Evolutionary conservation across 2,888 invertebrate species (phyloP), one percentile per base, ranked within the genome.

Genomic region (Chirona hameri): DNA sequence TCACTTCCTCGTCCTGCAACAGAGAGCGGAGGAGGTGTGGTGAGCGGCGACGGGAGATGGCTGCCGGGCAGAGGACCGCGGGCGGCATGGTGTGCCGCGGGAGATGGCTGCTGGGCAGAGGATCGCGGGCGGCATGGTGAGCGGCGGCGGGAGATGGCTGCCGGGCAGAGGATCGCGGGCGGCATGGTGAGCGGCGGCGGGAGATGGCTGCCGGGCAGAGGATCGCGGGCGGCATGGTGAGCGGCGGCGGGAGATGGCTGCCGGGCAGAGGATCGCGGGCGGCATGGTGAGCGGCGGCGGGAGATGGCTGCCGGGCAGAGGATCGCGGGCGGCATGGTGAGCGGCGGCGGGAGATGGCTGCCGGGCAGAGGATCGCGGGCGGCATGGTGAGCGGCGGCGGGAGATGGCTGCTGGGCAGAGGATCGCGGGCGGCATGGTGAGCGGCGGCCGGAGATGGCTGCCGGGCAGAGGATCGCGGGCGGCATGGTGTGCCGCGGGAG

Each of bases 1-100:
- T 84, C 57, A 46, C 29, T 18, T 84, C 84, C 81, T 85, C 85
- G 65, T 85, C 85, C 84, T 84, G 81, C 12, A 81, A 82, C 18
- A 80, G 21, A 83, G 57, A 12, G 82, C 55, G 29, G 81, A 69
- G 27, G 65, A 24, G n/a, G 31, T 31, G n/a, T 52, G 46, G 46
- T 81, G n/a, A 21, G 24, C 21, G 24, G 14, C 29, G 24, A 21
- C 18, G n/a, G 31, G 14, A 46, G 27, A 27, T 12, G 27, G 5
- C 0, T 10, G 72, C 15, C 9, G 27, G 18, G 57, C 39, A 10
- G 21, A 31, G 31, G 52, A 12, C 15, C 15, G 10, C 24, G 79
- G 48, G 27, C 48, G n/a, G 39, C 24, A 55, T 10, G 57, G 9
- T 3, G 48, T 10, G 48, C 12, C 21, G 10, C 15, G 82, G 31